A percentile compares a stretch with the other conserved stretches of the same genome.
These are phyloP conservation scores for Streblospio benedicti DNA, from an alignment of 1,140 invertebrate species.

Conservation along the genomic window DNA sequence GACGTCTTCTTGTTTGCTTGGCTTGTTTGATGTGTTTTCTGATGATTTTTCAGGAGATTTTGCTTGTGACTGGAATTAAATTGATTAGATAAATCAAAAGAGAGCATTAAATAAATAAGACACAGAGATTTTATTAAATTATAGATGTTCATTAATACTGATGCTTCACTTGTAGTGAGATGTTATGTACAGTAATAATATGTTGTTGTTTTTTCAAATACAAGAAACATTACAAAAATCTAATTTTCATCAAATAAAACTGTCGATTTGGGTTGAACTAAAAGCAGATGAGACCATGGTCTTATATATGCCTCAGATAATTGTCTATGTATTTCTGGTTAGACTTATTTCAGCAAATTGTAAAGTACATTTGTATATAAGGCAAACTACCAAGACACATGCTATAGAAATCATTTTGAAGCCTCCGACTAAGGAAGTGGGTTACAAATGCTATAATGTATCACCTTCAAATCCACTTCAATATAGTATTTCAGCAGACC, in stretches of 20 bases:
- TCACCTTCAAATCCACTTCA: slow-evolving; percentile 44
- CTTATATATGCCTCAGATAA: neutral
- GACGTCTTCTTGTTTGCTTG: slow-evolving; percentile 35
- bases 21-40: neutral
- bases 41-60: neutral
- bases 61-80: no score
- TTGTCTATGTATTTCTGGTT: neutral
- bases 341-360: neutral
- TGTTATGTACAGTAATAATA: neutral
- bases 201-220: no score
- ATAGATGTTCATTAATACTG: neutral
- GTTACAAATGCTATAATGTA: neutral
- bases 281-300: neutral
- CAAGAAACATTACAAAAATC: no score
- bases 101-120: neutral
- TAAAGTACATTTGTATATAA: neutral
- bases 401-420: neutral
- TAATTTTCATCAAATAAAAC: no score
- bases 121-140: neutral
- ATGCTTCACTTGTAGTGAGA: neutral
- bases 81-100: no score
- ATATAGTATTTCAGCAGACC: slow-evolving; percentile 55
- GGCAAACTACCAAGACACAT: neutral
- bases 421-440: neutral
- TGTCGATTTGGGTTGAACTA: no score